Evolutionary conservation across 2,113 vertebrate genomes (phyloP).

Genomic region (Gymnocephalus cernua): DNA sequence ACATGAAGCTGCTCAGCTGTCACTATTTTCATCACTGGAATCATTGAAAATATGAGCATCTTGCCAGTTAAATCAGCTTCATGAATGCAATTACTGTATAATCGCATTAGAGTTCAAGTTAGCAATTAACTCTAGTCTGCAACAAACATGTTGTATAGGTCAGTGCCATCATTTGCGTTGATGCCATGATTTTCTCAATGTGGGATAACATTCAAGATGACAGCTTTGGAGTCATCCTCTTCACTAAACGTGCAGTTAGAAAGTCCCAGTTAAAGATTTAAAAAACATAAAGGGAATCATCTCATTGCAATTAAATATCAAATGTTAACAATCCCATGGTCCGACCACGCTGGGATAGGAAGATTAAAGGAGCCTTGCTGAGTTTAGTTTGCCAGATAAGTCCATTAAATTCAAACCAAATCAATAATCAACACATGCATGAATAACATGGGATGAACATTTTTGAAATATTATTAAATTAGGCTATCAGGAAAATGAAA

Average conservation of each 20-base stretch:
- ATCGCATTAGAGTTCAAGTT: background rate
- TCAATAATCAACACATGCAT: conserved; percentile 35
- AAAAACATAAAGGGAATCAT: conserved; percentile 6
- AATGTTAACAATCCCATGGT: conserved; percentile 14
- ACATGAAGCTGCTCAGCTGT: conserved; percentile 21
- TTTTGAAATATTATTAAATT: conserved; percentile 23
- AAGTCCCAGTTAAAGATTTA: conserved; percentile 10
- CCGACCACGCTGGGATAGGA: background rate
- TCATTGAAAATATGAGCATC: background rate
- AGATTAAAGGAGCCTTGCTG: conserved; percentile 1
- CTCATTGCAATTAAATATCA: conserved; percentile 10
- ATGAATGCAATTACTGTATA: conserved; percentile 9
- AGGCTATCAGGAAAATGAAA: background rate
- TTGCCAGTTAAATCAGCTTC: background rate
- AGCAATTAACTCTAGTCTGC: background rate
- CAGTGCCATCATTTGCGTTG: background rate
- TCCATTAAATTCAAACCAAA: conserved; percentile 2
- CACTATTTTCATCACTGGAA: background rate
- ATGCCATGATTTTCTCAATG: conserved; percentile 11
- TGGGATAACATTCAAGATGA: conserved; percentile 33
- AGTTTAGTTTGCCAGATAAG: conserved; percentile 20
- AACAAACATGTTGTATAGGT: background rate
- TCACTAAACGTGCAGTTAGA: conserved; percentile 38
- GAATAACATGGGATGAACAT: conserved; percentile 6
- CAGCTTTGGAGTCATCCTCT: conserved; percentile 7